Evolutionary conservation across 2,113 vertebrate species (phyloP).

Genomic region (Zosterops lateralis): DNA sequence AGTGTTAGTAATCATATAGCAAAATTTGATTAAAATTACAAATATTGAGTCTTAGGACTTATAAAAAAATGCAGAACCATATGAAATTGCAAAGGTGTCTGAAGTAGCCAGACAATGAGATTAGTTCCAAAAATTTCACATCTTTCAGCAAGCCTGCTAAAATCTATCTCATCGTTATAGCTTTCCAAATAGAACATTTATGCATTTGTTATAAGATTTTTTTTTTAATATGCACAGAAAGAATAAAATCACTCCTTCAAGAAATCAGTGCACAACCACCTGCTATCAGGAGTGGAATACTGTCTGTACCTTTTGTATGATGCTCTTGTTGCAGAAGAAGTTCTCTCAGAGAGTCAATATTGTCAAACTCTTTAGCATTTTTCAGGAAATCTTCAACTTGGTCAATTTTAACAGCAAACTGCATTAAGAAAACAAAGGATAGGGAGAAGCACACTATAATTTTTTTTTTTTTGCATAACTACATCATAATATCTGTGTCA

Average conservation of each 20-base stretch:
- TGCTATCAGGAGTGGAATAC: neutral
- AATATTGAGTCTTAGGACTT: neutral
- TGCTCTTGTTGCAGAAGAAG: constrained; percentile 74
- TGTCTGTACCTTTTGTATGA: constrained; percentile 80
- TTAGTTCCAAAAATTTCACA: neutral
- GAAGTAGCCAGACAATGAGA: neutral
- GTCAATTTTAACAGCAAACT: constrained; percentile 87
- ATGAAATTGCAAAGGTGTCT: neutral
- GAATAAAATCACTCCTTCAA: neutral
- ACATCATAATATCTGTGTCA: neutral
- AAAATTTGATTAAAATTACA: neutral
- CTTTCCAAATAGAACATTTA: neutral
- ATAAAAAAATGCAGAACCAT: neutral
- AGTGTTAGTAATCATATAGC: neutral
- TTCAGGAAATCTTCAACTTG: constrained; percentile 81
- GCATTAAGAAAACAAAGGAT: constrained; percentile 24
- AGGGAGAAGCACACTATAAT: neutral
- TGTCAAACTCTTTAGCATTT: constrained; percentile 67
- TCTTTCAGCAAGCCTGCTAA: neutral
- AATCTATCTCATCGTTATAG: neutral
- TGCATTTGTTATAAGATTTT: neutral
- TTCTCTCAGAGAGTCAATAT: constrained; percentile 62
- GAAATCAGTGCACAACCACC: neutral
- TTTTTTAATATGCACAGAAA: neutral
- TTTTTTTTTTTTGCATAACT: neutral